phyloP scores from a whole-genome alignment of 2,888 invertebrate genomes.

The Cryptosula pallasiana region DNA sequence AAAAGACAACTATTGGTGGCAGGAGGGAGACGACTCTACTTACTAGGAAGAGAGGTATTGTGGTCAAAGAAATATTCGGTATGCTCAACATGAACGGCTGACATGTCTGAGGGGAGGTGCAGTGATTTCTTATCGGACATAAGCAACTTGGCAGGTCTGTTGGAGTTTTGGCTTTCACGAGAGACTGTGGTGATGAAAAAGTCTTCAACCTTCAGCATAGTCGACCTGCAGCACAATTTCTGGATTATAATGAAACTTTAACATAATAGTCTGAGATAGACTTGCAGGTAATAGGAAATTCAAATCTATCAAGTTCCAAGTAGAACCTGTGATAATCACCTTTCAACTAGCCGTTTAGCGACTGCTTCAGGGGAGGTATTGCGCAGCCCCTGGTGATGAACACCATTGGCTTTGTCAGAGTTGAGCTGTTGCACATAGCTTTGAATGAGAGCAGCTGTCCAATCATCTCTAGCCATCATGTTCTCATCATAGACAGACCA shows the following conservation, averaged over 20 bases:
- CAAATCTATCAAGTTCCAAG: no score
- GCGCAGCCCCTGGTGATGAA: no score
- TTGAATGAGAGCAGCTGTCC: conserved; percentile 59
- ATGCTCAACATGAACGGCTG: conserved; percentile 89
- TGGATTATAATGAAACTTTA: no score
- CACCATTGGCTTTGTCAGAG: not conserved
- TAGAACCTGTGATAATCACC: not conserved
- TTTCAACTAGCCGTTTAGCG: not conserved
- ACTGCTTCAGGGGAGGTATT: not conserved
- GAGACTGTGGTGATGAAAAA: conserved; percentile 21
- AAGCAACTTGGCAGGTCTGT: conserved; percentile 62
- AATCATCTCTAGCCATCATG: conserved; percentile 63
- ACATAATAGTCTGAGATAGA: no score
- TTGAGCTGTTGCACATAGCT: not conserved
- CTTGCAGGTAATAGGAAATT: no score
- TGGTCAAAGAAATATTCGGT: conserved; percentile 91
- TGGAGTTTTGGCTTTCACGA: conserved; percentile 5
- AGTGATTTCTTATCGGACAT: conserved; percentile 63
- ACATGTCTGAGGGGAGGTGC: conserved; percentile 80
- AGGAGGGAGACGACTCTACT: conserved; percentile 2
- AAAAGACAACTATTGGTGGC: no score
- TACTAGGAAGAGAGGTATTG: conserved; percentile 50
- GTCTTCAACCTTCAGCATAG: conserved; percentile 15
- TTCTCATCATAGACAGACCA: conserved; percentile 79
- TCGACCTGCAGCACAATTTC: not conserved